Evolutionary conservation across 2,888 invertebrate genomes (phyloP).

Genomic region (Idaea straminata): DNA sequence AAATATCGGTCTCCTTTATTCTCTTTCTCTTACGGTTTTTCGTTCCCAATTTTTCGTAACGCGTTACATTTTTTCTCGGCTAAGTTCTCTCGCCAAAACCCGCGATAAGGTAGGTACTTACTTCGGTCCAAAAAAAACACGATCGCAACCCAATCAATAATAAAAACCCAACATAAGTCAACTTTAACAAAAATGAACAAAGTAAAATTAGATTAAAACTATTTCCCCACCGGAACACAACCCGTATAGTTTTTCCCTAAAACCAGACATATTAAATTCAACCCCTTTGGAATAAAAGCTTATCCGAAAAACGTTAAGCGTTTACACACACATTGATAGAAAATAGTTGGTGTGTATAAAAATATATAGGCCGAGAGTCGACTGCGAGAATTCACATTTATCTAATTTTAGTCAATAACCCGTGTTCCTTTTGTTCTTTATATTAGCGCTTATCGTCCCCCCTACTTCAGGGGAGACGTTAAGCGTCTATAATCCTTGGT

Average conservation of each 20-base stretch:
- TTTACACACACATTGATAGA: constrained; percentile 27
- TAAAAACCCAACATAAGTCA: constrained; percentile 16
- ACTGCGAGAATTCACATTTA: neutral
- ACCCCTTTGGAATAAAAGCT: constrained; percentile 57
- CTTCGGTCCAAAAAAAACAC: neutral
- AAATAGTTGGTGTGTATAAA: constrained; percentile 48
- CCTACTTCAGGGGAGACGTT: too few species aligned
- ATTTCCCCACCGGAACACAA: constrained; percentile 18
- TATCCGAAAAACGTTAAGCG: constrained; percentile 50
- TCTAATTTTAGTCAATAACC: too few species aligned
- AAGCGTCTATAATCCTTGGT: too few species aligned
- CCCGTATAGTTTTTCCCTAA: constrained; percentile 42
- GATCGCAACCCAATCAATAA: neutral
- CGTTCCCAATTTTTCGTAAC: too few species aligned
- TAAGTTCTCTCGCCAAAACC: too few species aligned
- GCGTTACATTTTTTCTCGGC: too few species aligned
- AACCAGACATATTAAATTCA: constrained; percentile 50
- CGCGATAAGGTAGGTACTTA: too few species aligned
- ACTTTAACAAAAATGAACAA: constrained; percentile 25
- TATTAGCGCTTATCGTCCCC: too few species aligned
- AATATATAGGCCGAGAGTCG: constrained; percentile 39
- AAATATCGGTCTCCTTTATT: too few species aligned
- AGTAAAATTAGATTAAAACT: constrained; percentile 30
- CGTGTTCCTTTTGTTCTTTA: too few species aligned
- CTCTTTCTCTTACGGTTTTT: too few species aligned